Conservation (phyloP, 2,113 vertebrate species). For the Bufo bufo region DNA sequence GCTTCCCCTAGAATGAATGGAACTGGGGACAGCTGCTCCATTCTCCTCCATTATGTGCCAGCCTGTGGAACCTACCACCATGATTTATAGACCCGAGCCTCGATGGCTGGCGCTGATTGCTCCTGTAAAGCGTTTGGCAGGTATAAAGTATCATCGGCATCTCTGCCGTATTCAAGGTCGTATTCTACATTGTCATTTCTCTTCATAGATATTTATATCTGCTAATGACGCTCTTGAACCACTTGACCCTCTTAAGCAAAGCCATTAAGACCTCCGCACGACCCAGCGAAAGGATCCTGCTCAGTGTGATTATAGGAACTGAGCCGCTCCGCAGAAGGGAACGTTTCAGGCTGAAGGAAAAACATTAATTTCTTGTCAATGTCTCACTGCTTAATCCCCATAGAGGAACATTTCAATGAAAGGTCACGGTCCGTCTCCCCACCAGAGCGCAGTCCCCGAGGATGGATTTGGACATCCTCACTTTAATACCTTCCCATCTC, state of each 20-base stretch:
- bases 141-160: background rate
- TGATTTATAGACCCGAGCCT: background rate
- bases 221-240: conserved; percentile 21
- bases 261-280: conserved; percentile 33
- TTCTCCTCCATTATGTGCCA: too few species aligned
- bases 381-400: conserved; percentile 14
- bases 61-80: background rate
- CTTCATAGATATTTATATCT: background rate
- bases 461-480: background rate
- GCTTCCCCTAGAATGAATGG: too few species aligned
- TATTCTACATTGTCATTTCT: conserved; percentile 19
- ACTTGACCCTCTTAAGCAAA: conserved; percentile 38
- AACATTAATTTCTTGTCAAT: conserved; percentile 47
- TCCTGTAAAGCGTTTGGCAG: background rate
- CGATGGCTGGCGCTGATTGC: background rate
- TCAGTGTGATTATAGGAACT: conserved; percentile 4
- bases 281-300: background rate
- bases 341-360: conserved; percentile 20
- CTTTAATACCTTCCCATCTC: background rate
- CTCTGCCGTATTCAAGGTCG: background rate
- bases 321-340: conserved; percentile 11
- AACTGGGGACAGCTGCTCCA: too few species aligned
- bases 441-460: conserved; percentile 3
- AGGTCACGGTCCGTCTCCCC: conserved; percentile 21
- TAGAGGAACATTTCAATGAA: conserved; percentile 23